Base-by-base conservation (phyloP, 2,888 invertebrate genomes). In the Synanthedon andrenaeformis region DNA sequence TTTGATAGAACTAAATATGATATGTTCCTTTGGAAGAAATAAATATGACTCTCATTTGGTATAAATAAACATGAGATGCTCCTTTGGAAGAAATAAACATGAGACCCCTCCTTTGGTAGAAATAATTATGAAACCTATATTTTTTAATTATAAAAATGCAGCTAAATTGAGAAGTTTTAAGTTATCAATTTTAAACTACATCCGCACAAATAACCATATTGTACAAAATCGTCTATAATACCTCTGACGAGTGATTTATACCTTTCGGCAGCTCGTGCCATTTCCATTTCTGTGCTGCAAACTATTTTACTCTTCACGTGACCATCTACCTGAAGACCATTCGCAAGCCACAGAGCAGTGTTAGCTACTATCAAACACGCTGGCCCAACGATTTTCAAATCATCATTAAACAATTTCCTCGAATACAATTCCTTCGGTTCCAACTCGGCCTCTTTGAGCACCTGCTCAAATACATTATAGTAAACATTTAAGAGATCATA, bases 311-410 rank as follows among this genome's bases (percentile, higher is more conserved):
- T 86, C 51, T 69, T 72, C 0, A 86, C 79, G 71, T 84, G 81
- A 0, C 86, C 87, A 55, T 81, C 85, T 61, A 79, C 67, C 59
- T 86, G 86, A 41, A 85, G 59, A 0, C 86, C 86, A 59, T 69
- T 74, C 1, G 69, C 70, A 1, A 86, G 61, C 85, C 86, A 86
- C 11, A 83, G 52, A 1, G 85, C 82, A 45, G 82, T 83, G 57
- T 86, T 86, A 0, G 79, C 83, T 17, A 79, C 68, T 53, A 84
- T 81, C 8, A 84, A 64, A 58, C 80, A 79, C 10, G 81, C 74
- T 12, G 82, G 81, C 3, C 72, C 74, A 10, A 85, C 80, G 3
- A 66, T 55, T 57, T 66, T 74, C 51, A 86, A 61, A 63, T 86
- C 86, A 28, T 65, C 52, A 2, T 76, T 63, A 58, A 87, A 77